phyloP scores from a whole-genome alignment of 2,888 invertebrate species.

The Sacculina carcini region DNA sequence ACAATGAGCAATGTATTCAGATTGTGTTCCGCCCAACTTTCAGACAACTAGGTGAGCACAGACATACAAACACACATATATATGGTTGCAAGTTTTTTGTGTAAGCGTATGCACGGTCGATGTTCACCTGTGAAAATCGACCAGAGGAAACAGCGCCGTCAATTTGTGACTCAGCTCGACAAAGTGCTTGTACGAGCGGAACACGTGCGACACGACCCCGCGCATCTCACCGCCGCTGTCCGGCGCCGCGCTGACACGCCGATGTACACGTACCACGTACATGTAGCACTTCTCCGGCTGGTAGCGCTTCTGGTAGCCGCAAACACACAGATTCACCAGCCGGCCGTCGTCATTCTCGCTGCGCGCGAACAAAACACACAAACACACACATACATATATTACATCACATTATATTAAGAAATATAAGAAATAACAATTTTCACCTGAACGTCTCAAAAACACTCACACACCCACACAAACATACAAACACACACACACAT shows the following conservation, averaged over 20 bases:
- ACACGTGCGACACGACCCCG: conserved; percentile 63
- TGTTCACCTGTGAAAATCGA: conserved; percentile 59
- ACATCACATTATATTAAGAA: too few relatives aligned
- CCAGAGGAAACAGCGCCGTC: conserved; percentile 66
- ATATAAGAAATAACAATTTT: too few relatives aligned
- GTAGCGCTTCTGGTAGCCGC: conserved; percentile 55
- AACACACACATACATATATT: too few relatives aligned
- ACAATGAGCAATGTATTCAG: too few relatives aligned
- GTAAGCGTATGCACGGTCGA: conserved; percentile 11
- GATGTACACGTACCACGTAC: conserved; percentile 48
- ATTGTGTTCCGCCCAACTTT: too few relatives aligned
- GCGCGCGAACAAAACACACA: conserved; percentile 8
- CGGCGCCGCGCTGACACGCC: conserved; percentile 60
- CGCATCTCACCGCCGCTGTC: too few relatives aligned
- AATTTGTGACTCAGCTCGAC: conserved; percentile 86
- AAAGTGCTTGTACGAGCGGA: conserved; percentile 88
- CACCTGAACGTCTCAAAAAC: too few relatives aligned
- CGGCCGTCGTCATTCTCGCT: conserved; percentile 74
- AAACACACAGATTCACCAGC: conserved; percentile 44
- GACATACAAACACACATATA: not conserved
- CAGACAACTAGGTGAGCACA: not conserved
- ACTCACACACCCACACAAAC: too few relatives aligned
- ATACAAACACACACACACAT: not conserved
- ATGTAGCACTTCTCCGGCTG: conserved; percentile 95
- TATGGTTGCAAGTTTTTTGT: not conserved